Conservation (phyloP, 2,888 invertebrate genomes). For the Rambutsinella grinnellia region DNA sequence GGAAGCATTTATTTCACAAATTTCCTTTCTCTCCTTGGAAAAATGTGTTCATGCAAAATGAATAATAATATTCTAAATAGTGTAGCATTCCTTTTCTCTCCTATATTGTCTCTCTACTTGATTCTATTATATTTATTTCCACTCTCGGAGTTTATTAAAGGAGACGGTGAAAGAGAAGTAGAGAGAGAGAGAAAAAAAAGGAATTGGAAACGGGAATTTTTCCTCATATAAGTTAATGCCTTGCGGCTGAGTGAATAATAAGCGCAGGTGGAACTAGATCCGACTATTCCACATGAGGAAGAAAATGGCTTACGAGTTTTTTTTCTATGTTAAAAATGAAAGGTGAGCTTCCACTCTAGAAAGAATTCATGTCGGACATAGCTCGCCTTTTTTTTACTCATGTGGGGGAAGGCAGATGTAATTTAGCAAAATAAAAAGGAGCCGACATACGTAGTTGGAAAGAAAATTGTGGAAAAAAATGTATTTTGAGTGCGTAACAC, state of each 20-base stretch:
- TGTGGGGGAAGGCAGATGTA: neutral
- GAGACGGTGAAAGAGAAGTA: neutral
- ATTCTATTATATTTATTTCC: neutral
- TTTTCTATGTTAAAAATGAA: neutral
- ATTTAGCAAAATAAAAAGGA: neutral
- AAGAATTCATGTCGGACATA: neutral
- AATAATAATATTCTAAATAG: neutral
- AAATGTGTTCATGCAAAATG: neutral
- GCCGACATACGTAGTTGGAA: neutral
- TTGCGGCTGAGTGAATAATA: conserved; percentile 17
- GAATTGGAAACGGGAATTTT: neutral
- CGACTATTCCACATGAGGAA: neutral
- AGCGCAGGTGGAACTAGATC: neutral
- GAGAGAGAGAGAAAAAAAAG: neutral
- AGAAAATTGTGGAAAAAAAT: neutral
- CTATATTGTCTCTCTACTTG: neutral
- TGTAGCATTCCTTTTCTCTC: neutral
- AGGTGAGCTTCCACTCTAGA: conserved; percentile 3
- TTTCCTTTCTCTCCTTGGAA: neutral
- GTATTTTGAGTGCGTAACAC: neutral
- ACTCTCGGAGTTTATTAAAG: neutral
- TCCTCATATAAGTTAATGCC: conserved; percentile 15
- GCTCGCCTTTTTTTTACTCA: neutral
- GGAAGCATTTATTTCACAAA: neutral
- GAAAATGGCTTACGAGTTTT: neutral